These are phyloP conservation scores for Psettodes erumei DNA, from an alignment of 2,113 vertebrate genomes.

Conservation along the genomic window DNA sequence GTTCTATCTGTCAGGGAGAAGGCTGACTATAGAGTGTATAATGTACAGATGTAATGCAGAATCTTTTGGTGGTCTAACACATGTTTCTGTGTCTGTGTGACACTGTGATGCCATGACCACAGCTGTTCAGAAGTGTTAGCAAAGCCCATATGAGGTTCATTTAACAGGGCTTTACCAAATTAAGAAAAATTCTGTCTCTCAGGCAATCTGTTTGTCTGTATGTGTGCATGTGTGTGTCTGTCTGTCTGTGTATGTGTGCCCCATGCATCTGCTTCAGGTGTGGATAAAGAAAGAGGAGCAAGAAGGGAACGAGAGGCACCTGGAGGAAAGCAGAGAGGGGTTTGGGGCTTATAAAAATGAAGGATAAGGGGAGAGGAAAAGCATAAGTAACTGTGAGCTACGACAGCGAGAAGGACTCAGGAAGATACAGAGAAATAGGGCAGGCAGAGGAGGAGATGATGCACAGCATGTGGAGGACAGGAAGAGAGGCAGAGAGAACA, in stretches of 20 bases:
- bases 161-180: constrained; percentile 45
- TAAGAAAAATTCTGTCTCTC: constrained; percentile 23
- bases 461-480: constrained; percentile 18
- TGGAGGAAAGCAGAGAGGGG: constrained; percentile 23
- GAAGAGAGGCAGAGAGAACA: constrained; percentile 22
- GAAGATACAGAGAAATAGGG: constrained; percentile 7
- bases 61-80: not conserved
- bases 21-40: too few species aligned
- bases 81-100: not conserved
- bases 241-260: not conserved
- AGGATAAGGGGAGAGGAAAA: not conserved
- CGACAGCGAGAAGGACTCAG: not conserved
- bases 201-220: not conserved
- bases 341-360: constrained; percentile 34
- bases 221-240: constrained; percentile 1
- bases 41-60: not conserved
- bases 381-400: not conserved
- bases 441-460: constrained; percentile 21
- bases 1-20: constrained; percentile 21
- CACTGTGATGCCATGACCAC: not conserved
- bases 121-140: not conserved
- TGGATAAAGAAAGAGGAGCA: constrained; percentile 31
- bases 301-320: constrained; percentile 31
- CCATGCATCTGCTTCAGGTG: constrained; percentile 41
- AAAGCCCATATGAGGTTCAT: constrained; percentile 39